phyloP scores from a whole-genome alignment of 2,888 invertebrate genomes.

The Spodoptera exigua region DNA sequence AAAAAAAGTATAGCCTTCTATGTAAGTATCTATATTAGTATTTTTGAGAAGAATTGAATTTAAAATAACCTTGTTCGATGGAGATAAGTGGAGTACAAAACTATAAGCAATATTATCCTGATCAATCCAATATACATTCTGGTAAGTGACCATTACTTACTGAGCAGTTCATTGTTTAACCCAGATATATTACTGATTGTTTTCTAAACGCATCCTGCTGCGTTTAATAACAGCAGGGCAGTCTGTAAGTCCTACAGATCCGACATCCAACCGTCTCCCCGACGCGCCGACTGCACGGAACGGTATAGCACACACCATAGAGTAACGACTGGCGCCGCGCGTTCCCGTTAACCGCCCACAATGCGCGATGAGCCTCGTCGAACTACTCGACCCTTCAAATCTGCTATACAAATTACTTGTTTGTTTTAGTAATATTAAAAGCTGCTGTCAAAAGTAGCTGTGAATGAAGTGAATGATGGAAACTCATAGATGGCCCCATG shows the following conservation, averaged over 20 bases:
- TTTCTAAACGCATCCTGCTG: constrained; percentile 51
- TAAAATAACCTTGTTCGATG: constrained; percentile 20
- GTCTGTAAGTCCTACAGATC: constrained; percentile 41
- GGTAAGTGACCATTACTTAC: constrained; percentile 45
- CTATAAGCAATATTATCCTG: constrained; percentile 17
- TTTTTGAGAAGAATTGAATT: too few species aligned
- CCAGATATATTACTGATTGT: constrained; percentile 47
- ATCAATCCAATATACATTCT: constrained; percentile 1
- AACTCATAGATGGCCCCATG: background rate
- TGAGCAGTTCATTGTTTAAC: constrained; percentile 17
- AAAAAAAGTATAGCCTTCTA: too few species aligned
- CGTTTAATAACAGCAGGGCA: constrained; percentile 47
- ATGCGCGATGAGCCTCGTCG: constrained; percentile 60
- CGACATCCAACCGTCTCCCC: constrained; percentile 45
- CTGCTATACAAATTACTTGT: constrained; percentile 64
- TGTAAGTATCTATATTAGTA: too few species aligned
- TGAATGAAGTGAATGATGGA: constrained; percentile 31
- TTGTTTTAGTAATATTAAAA: constrained; percentile 57
- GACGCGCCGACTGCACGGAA: constrained; percentile 41
- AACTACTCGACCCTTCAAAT: constrained; percentile 66
- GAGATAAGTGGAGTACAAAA: constrained; percentile 29
- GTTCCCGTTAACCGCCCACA: constrained; percentile 82
- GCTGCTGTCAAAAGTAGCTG: constrained; percentile 40
- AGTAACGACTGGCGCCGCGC: constrained; percentile 65
- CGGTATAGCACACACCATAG: constrained; percentile 62